Base-by-base conservation (phyloP, 2,113 vertebrate species). In the Etia nguti region DNA sequence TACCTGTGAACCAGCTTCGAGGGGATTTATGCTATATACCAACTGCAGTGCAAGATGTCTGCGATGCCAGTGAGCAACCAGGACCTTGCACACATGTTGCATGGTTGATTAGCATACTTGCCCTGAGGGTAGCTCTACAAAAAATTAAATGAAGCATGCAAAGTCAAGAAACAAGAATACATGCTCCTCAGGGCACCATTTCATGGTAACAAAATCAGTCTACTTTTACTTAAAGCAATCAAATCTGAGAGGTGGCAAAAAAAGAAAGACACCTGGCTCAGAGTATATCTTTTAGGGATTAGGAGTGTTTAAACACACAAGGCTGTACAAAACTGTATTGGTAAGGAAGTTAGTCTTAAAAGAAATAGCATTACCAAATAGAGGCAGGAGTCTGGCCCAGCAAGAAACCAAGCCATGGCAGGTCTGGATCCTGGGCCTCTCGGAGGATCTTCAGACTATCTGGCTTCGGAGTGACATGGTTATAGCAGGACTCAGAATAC, bases 371-470 rank as follows among this genome's bases (percentile, higher is more conserved):
- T 10, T 92, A 99, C 98, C 98, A 99, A n/a, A 99, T 97, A 0
- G 98, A 99, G 5, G 98, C 97, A 6, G 98, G 98, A 1, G 98
- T 99, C 94, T 99, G 98, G 36, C 98, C 98, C 56, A 99, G 90
- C 41, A 99, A 31, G 83, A 99, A 99, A 7, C 98, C 98, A 1
- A 98, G 98, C 98, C 98, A 99, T 0, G 98, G 98, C 54, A 99
- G 94, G 80, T 99, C 98, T 88, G 98, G 97, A 81, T 99, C 98
- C 6, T 91, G 95, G 0, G 96, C 97, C 8, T 97, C 97, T 5
- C 98, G 96, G 48, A 99, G 92, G 93, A 99, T 97, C 88, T 96
- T 98, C 31, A 99, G 94, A 1, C 98, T 94, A 31, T 98, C 93
- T 11, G 96, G 96, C 94, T 98, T 98, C 4, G 98, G 98, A 2